A percentile compares a stretch with the other conserved stretches of the same genome.
Conservation (phyloP, 92 coral and sea anemone species). For the Porites cylindrica region DNA sequence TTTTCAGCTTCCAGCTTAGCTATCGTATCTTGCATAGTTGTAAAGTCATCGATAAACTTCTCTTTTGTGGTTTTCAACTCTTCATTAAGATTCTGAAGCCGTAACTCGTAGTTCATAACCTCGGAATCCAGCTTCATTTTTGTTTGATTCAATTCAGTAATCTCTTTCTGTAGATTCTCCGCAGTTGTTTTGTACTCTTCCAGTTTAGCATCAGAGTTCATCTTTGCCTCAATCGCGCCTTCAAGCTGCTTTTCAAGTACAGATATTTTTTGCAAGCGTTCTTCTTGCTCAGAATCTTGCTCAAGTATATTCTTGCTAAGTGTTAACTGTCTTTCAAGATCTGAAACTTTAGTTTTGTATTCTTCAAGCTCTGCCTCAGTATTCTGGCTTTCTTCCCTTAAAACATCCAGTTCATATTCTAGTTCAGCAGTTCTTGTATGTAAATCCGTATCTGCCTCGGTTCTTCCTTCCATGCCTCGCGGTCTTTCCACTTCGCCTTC, state of each 20-base stretch:
- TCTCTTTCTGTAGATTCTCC: slow-evolving; percentile 23
- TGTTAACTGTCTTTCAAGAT: slow-evolving; percentile 55
- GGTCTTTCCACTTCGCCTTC: slow-evolving; percentile 61
- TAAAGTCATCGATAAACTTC: slow-evolving; percentile 43
- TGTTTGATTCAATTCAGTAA: slow-evolving; percentile 30
- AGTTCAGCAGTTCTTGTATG: slow-evolving; percentile 43
- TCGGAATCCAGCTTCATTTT: slow-evolving; percentile 15
- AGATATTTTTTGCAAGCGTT: not conserved
- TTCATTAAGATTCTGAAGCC: slow-evolving; percentile 2
- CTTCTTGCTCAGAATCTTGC: slow-evolving; percentile 5
- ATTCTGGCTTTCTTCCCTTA: slow-evolving; percentile 24
- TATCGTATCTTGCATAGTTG: slow-evolving; percentile 29
- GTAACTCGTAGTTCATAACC: not conserved
- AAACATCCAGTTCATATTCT: slow-evolving; percentile 58
- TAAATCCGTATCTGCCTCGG: slow-evolving; percentile 38
- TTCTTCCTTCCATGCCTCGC: slow-evolving; percentile 48
- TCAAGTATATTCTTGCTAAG: slow-evolving; percentile 38
- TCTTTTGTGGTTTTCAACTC: slow-evolving; percentile 13
- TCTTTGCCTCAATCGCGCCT: slow-evolving; percentile 6
- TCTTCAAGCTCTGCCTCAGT: slow-evolving; percentile 61
- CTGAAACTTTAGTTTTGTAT: slow-evolving; percentile 46
- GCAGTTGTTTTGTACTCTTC: not conserved
- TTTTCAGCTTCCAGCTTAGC: slow-evolving; percentile 49
- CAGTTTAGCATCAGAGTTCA: slow-evolving; percentile 29
- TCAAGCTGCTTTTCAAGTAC: slow-evolving; percentile 34